Conservation (phyloP, 2,888 invertebrate genomes). For the Aleiodes alternator region DNA sequence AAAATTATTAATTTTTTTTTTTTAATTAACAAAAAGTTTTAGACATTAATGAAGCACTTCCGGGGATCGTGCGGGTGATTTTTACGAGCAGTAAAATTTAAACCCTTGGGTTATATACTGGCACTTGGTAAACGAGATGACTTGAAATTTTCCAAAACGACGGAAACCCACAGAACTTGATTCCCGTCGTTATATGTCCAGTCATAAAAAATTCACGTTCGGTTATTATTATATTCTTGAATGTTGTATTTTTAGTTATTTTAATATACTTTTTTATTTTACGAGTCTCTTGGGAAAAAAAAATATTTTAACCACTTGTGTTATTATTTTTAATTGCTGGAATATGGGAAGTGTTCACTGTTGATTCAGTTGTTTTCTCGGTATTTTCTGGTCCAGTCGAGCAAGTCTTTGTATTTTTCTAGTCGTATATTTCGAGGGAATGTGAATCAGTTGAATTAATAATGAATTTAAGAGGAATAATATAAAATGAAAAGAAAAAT, state of each 20-base stretch:
- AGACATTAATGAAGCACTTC: conserved; percentile 19
- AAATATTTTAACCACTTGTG: neutral
- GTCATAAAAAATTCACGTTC: conserved; percentile 25
- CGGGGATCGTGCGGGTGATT: conserved; percentile 13
- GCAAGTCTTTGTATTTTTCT: neutral
- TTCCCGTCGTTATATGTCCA: conserved; percentile 18
- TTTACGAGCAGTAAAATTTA: conserved; percentile 29
- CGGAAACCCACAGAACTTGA: conserved; percentile 21
- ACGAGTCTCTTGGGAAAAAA: neutral
- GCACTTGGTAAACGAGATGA: conserved; percentile 15
- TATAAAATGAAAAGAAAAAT: too few species aligned
- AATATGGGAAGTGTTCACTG: neutral
- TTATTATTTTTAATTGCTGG: conserved; percentile 16
- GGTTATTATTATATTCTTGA: neutral
- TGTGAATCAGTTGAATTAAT: too few species aligned
- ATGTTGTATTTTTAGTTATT: conserved; percentile 12
- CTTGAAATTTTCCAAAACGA: conserved; percentile 34
- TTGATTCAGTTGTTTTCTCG: conserved; percentile 2
- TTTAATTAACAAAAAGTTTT: too few species aligned
- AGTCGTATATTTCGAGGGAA: neutral
- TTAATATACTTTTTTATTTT: conserved; percentile 7
- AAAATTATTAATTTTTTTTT: too few species aligned
- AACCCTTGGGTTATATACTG: neutral
- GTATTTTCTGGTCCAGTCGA: neutral
- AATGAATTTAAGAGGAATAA: too few species aligned